Evolutionary conservation across 1,140 invertebrate species (phyloP).

Genomic region (Paracyclopina nana): DNA sequence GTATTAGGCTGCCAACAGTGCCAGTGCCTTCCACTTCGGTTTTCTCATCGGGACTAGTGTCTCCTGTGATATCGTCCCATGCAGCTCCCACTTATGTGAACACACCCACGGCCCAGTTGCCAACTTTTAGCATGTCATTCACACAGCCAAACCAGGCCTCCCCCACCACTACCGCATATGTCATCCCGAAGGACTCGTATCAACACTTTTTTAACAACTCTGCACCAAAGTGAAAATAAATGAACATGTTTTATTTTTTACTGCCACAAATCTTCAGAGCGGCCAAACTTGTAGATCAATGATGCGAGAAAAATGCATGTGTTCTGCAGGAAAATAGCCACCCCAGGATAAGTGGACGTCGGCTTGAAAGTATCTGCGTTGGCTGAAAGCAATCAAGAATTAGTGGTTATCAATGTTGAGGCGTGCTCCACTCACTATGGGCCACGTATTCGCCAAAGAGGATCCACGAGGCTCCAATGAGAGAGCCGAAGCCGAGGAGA

Average conservation of each 20-base stretch:
- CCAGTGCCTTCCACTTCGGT: too few relatives aligned
- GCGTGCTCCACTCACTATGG: slow-evolving; percentile 20
- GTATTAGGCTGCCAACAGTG: too few relatives aligned
- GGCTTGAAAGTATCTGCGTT: slow-evolving; percentile 26
- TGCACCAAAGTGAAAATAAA: too few relatives aligned
- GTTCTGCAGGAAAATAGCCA: slow-evolving; percentile 84
- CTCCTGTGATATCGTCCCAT: too few relatives aligned
- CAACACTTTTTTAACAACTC: too few relatives aligned
- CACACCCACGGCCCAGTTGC: too few relatives aligned
- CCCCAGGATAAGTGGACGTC: slow-evolving; percentile 49
- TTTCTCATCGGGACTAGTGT: too few relatives aligned
- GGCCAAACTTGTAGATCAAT: slow-evolving; percentile 78
- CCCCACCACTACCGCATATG: too few relatives aligned
- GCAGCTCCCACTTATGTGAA: too few relatives aligned
- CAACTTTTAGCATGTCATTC: too few relatives aligned
- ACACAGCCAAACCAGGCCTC: too few relatives aligned
- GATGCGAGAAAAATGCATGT: slow-evolving; percentile 79
- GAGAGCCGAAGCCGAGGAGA: slow-evolving; percentile 78
- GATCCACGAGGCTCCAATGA: slow-evolving; percentile 90
- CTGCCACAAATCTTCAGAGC: slow-evolving; percentile 25
- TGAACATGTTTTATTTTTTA: neutral
- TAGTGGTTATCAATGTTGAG: neutral
- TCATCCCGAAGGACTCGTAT: too few relatives aligned
- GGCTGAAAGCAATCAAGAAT: slow-evolving; percentile 4
- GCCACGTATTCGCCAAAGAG: slow-evolving; percentile 48